phyloP scores from a whole-genome alignment of 1,140 invertebrate genomes.

The Aleiodes sp. region DNA sequence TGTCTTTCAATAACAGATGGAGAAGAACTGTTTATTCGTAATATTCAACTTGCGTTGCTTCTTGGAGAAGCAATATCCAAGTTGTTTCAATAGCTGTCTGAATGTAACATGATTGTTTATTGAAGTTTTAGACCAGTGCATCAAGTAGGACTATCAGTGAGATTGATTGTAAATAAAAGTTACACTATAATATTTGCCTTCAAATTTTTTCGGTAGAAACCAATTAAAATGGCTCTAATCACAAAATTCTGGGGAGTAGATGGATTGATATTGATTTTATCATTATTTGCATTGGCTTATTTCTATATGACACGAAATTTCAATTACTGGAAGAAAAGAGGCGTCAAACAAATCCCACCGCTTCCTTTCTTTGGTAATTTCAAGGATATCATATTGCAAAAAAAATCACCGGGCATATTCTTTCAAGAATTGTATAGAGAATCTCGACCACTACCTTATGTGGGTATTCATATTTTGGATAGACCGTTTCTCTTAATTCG shows the following conservation, averaged over 20 bases:
- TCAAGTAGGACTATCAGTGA: too few relatives aligned
- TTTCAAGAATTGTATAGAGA: slow-evolving; percentile 39
- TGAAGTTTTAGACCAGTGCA: too few relatives aligned
- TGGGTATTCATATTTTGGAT: slow-evolving; percentile 55
- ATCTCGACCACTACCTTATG: slow-evolving; percentile 35
- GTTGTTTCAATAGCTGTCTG: too few relatives aligned
- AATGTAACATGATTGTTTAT: too few relatives aligned
- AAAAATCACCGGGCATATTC: slow-evolving; percentile 24
- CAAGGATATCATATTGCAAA: slow-evolving; percentile 18
- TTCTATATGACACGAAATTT: slow-evolving; percentile 53
- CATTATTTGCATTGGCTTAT: slow-evolving; percentile 35
- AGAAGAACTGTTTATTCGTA: too few relatives aligned
- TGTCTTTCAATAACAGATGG: too few relatives aligned
- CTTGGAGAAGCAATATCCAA: too few relatives aligned
- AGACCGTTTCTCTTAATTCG: slow-evolving; percentile 57
- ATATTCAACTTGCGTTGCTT: too few relatives aligned
- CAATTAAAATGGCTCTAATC: slow-evolving; percentile 36
- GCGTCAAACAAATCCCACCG: slow-evolving; percentile 45
- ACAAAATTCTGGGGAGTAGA: slow-evolving; percentile 37
- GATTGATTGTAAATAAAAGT: background rate
- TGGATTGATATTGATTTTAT: background rate
- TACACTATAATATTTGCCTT: too few relatives aligned
- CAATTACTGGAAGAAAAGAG: slow-evolving; percentile 56
- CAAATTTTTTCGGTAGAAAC: too few relatives aligned
- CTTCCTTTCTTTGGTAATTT: slow-evolving; percentile 54